Evolutionary conservation across 2,113 vertebrate genomes (phyloP), one percentile per base, ranked within the genome.

Genomic region (Pseudorhombus dupliciocellatus): DNA sequence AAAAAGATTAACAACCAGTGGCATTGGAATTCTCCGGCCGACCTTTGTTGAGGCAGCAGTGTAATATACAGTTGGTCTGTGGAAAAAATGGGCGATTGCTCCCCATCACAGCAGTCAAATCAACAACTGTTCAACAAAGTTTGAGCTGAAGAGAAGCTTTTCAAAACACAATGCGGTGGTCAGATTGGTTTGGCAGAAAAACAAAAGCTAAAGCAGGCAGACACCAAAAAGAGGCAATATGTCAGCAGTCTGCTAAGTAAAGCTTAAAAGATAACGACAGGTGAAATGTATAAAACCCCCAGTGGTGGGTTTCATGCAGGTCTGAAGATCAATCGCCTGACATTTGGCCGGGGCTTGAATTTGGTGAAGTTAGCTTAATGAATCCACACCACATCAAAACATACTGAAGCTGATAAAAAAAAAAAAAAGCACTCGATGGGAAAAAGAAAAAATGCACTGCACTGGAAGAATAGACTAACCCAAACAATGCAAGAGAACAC

Each of bases 201-300:
- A 65, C 64, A 87, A 81, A 76, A 54, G 48, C 65, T 62, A 46
- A 73, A 73, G 59, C 50, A 76, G 50, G 53, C 24, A 7, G 52
- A 55, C 57, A 65, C 55, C 22, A 18, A 56, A 54, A 56, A 62
- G 66, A 65, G 30, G 61, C 22, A n/a, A 68, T 42, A 30, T 9
- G 71, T 73, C 71, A 78, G 70, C 60, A 44, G 16, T 56, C 24
- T 48, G 63, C 34, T 77, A 46, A 64, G 25, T 57, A 73, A 40
- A 58, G 68, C 66, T 54, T 66, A 22, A 31, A 72, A 66, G 51
- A 80, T 71, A 68, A 75, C 20, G 62, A 20, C 55, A 67, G 79
- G 40, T 53, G 73, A 87, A 68, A 52, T 42, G 46, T 48, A 56
- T 65, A 66, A 53, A 81, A 61, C 4, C 46, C 68, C 51, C 16